Conservation (phyloP, 2,113 vertebrate species). For the Dasypus novemcinctus region DNA sequence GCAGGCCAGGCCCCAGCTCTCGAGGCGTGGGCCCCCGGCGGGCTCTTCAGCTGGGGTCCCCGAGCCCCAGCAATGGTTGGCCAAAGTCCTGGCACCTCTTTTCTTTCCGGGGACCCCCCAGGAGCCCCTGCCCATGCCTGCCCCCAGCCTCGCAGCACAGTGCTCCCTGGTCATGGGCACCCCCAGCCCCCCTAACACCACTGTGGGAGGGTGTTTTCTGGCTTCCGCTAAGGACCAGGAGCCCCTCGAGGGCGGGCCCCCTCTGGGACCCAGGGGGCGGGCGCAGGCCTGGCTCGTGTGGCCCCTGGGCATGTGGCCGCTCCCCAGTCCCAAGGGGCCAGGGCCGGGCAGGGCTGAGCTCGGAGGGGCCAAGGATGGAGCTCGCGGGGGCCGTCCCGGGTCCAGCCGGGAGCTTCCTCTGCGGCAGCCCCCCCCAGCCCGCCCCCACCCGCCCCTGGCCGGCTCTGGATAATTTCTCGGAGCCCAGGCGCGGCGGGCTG, state of each 20-base stretch:
- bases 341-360: fast-evolving
- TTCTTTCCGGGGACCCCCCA: background rate
- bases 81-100: background rate
- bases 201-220: background rate
- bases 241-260: background rate
- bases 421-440: background rate
- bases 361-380: background rate
- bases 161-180: background rate
- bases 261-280: background rate
- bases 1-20: background rate
- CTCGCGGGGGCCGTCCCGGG: background rate
- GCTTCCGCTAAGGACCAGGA: background rate
- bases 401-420: background rate
- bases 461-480: slow-evolving; percentile 52
- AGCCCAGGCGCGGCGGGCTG: slow-evolving; percentile 67
- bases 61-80: background rate
- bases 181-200: too few species aligned
- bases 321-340: background rate
- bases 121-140: background rate
- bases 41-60: background rate
- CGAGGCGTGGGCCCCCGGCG: fast-evolving
- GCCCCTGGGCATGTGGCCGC: background rate
- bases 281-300: background rate
- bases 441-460: background rate
- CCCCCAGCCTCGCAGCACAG: fast-evolving